Evolutionary conservation across 2,797 vertebrate genomes (phyloP).

Genomic region (Diglossa cyanea): DNA sequence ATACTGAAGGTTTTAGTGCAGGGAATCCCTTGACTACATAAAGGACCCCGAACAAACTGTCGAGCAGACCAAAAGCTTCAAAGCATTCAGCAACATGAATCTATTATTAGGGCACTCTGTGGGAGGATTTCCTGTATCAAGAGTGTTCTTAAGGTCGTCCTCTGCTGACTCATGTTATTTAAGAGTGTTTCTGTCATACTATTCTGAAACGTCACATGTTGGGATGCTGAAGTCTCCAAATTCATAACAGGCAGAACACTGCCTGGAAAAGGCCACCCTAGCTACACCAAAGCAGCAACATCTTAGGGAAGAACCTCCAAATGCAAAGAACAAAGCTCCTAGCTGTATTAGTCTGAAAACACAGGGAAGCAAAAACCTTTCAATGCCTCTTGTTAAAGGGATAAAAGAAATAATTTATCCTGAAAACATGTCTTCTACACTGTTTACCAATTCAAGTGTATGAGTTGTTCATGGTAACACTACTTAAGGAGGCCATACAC

Average conservation of each 20-base stretch:
- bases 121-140: conserved; percentile 23
- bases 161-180: conserved; percentile 54
- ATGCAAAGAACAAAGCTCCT: neutral
- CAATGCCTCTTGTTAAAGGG: neutral
- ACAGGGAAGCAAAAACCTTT: neutral
- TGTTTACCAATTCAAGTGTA: neutral
- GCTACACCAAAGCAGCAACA: neutral
- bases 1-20: conserved; percentile 12
- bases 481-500: neutral
- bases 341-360: neutral
- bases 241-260: neutral
- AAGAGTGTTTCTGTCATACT: neutral
- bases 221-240: neutral
- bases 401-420: neutral
- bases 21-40: conserved; percentile 17
- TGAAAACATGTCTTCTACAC: neutral
- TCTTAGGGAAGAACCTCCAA: neutral
- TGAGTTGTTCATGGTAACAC: neutral
- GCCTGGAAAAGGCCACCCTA: neutral
- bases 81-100: conserved; percentile 22
- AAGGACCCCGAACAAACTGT: conserved; percentile 20
- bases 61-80: neutral
- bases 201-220: neutral
- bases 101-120: conserved; percentile 32
- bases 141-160: neutral